Evolutionary conservation across 2,113 vertebrate species (phyloP).

Genomic region (Brienomyrus longianalis): DNA sequence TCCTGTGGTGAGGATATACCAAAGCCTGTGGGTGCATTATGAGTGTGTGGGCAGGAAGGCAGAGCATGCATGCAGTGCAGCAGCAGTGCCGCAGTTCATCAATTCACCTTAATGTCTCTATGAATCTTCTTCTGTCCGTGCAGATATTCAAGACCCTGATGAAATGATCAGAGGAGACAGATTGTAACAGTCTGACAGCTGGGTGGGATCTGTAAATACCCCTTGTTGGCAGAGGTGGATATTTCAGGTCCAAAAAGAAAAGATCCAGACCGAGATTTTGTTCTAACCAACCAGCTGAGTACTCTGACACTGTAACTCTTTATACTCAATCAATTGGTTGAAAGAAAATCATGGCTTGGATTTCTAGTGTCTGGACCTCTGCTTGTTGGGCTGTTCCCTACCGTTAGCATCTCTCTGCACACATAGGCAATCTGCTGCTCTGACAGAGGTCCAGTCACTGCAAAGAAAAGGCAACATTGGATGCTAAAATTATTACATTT

Average conservation of each 20-base stretch:
- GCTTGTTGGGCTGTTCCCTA: constrained; percentile 37
- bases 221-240: background rate
- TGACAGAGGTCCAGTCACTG: constrained; percentile 75
- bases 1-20: background rate
- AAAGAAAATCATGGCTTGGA: background rate
- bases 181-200: background rate
- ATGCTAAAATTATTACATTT: background rate
- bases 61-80: background rate
- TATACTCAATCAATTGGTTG: background rate
- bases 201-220: background rate
- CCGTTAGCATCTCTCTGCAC: constrained; percentile 82
- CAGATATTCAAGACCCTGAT: constrained; percentile 80
- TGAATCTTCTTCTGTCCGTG: constrained; percentile 86
- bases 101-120: constrained; percentile 80
- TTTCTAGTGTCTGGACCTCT: background rate
- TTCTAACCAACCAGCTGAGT: background rate
- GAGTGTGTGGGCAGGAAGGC: background rate
- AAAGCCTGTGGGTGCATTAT: background rate
- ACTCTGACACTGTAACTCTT: background rate
- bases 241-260: background rate
- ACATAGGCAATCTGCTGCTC: constrained; percentile 81
- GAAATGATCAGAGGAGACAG: background rate
- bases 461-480: background rate
- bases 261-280: background rate
- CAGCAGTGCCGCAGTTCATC: background rate